These are phyloP conservation scores for Proteles cristata DNA, from an alignment of 2,113 vertebrate genomes.

Conservation along the genomic window DNA sequence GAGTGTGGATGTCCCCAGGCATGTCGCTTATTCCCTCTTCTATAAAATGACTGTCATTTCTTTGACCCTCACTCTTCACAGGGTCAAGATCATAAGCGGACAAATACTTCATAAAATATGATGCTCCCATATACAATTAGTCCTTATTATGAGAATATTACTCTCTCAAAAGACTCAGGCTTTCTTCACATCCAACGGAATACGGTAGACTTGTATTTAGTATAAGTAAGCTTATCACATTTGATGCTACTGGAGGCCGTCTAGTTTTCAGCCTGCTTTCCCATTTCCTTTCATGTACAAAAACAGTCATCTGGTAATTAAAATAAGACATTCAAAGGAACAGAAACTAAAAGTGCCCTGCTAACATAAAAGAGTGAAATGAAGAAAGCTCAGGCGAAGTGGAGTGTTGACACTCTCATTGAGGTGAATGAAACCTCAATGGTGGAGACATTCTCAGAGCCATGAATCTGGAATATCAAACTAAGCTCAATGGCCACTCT, in stretches of 20 bases:
- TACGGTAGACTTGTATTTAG: background rate
- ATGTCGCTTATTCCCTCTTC: background rate
- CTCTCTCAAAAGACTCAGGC: constrained; percentile 29
- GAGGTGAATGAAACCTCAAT: constrained; percentile 2
- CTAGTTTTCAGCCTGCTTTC: constrained; percentile 42
- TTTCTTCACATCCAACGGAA: background rate
- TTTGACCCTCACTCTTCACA: background rate
- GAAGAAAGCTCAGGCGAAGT: constrained; percentile 30
- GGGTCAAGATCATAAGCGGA: background rate
- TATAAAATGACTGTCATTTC: background rate
- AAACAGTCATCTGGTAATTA: constrained; percentile 72
- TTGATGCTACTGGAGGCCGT: constrained; percentile 20
- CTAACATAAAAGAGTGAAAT: constrained; percentile 33
- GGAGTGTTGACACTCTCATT: constrained; percentile 50
- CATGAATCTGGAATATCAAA: constrained; percentile 86
- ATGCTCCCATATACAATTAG: background rate
- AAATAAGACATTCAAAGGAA: constrained; percentile 72
- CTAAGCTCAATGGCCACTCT: constrained; percentile 79
- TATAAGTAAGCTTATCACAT: constrained; percentile 12
- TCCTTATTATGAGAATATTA: constrained; percentile 11
- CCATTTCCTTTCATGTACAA: constrained; percentile 62
- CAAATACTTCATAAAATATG: background rate
- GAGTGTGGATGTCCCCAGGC: background rate
- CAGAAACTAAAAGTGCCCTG: constrained; percentile 53
- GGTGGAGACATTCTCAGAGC: constrained; percentile 80